These are phyloP conservation scores for Syritta pipiens DNA, from an alignment of 2,888 invertebrate genomes.

Conservation along the genomic window DNA sequence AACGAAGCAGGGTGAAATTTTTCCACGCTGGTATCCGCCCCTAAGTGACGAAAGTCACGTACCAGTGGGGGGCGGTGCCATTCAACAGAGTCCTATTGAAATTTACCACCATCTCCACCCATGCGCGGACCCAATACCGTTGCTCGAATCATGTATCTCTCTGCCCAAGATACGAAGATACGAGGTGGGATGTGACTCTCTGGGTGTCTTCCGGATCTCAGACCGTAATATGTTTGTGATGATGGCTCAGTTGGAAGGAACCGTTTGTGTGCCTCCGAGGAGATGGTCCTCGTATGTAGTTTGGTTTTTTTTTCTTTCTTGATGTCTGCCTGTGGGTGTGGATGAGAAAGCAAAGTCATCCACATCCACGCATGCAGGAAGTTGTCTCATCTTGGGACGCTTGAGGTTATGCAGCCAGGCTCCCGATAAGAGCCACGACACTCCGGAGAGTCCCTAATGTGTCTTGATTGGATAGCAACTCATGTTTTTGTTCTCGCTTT, in stretches of 20 bases:
- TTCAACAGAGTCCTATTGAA: conserved; percentile 59
- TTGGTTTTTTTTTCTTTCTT: background rate
- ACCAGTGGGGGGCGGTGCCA: conserved; percentile 76
- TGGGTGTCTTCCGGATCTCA: conserved; percentile 46
- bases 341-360: conserved; percentile 27
- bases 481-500: conserved; percentile 25
- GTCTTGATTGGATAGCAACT: conserved; percentile 50
- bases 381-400: conserved; percentile 27
- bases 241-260: conserved; percentile 28
- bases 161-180: too few species aligned
- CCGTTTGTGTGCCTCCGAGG: conserved; percentile 27
- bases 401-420: conserved; percentile 26
- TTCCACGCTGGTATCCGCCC: conserved; percentile 74
- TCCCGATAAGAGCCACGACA: conserved; percentile 48
- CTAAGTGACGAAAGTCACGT: conserved; percentile 77
- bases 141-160: conserved; percentile 9
- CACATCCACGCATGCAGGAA: conserved; percentile 40
- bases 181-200: conserved; percentile 53
- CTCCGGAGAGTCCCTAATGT: conserved; percentile 35
- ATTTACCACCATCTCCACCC: conserved; percentile 44
- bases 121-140: conserved; percentile 42
- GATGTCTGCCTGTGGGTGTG: background rate
- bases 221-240: conserved; percentile 37
- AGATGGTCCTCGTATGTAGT: conserved; percentile 25
- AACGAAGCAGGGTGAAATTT: conserved; percentile 27